Conservation (phyloP, 1,140 invertebrate genomes). For the Oscheius sp. region DNA sequence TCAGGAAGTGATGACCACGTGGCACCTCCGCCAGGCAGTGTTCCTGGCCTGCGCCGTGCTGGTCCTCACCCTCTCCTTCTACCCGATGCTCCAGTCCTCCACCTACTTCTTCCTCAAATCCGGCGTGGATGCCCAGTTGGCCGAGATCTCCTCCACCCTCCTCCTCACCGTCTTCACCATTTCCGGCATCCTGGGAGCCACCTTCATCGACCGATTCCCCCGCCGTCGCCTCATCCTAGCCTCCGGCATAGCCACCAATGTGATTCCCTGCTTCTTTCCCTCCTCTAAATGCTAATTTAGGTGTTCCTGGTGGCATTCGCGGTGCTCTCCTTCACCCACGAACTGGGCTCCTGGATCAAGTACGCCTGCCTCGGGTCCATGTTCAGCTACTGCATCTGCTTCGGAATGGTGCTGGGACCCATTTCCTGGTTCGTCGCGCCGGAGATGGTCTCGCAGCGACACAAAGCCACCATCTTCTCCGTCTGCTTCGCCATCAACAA, state of each 20-base stretch:
- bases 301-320: slow-evolving; percentile 41
- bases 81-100: slow-evolving; percentile 51
- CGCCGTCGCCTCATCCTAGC: slow-evolving; percentile 41
- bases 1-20: slow-evolving; percentile 45
- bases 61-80: slow-evolving; percentile 50
- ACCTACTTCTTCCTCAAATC: slow-evolving; percentile 47
- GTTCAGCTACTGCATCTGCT: slow-evolving; percentile 45
- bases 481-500: slow-evolving; percentile 53
- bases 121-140: slow-evolving; percentile 30
- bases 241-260: slow-evolving; percentile 41
- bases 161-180: slow-evolving; percentile 49
- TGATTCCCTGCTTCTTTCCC: not conserved
- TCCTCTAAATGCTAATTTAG: not conserved
- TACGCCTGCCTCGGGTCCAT: slow-evolving; percentile 43
- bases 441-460: slow-evolving; percentile 49
- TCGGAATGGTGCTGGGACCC: slow-evolving; percentile 50
- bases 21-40: slow-evolving; percentile 48
- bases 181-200: slow-evolving; percentile 44
- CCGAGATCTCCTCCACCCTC: slow-evolving; percentile 47
- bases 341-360: slow-evolving; percentile 30
- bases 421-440: slow-evolving; percentile 53
- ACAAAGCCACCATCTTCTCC: slow-evolving; percentile 51
- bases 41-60: slow-evolving; percentile 44
- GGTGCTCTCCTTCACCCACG: slow-evolving; percentile 17
- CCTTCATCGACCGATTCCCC: slow-evolving; percentile 51